Base-by-base conservation (phyloP, 2,888 invertebrate species). In the Deroplatys truncata region DNA sequence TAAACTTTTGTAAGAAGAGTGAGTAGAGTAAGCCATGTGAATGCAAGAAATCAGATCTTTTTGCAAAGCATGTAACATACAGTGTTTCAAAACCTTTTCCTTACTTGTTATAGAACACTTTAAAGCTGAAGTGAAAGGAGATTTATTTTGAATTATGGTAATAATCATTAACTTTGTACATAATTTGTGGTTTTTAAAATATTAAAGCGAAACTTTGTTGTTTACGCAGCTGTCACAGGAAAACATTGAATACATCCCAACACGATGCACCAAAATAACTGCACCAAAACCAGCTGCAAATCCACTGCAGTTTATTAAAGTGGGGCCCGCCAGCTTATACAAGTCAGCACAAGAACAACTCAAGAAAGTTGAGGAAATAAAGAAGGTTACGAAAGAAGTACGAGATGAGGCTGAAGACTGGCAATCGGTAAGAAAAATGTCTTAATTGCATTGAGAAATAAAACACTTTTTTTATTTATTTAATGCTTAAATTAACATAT, bases 351-450 rank as follows among this genome's bases (percentile, higher is more conserved):
- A 97, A 92, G 97, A 98, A 93, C 98, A 98, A 94, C 95, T 98
- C 90, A 96, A 97, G 92, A 96, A 97, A 92, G 97, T 97, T 86
- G 97, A 98, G 93, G 97, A 98, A 93, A 97, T 98, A 90, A 97
- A 97, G 93, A 96, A 97, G 92, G 96, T 96, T 89, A 97, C 97
- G 92, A 97, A 97, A 92, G 96, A 97, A 91, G 95, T 96, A 90
- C 96, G 97, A 92, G 97, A 98, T 93, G 96, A 97, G 92, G 97
- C 97, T 91, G 98, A 98, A 94, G 98, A 98, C 93, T 98, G 98
- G 98, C 98, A 98, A 94, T 97, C 97, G 95, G 98, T 98, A 94
- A 96, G 96, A 72, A 72, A 72, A 16, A 20, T 91, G 56, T 83
- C 86, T n/a, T 84, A 28, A 43, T 31, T 28, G n/a, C 31, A 35